Base-by-base conservation (phyloP, 1,140 invertebrate species). In the Hesperophylax magnus region DNA sequence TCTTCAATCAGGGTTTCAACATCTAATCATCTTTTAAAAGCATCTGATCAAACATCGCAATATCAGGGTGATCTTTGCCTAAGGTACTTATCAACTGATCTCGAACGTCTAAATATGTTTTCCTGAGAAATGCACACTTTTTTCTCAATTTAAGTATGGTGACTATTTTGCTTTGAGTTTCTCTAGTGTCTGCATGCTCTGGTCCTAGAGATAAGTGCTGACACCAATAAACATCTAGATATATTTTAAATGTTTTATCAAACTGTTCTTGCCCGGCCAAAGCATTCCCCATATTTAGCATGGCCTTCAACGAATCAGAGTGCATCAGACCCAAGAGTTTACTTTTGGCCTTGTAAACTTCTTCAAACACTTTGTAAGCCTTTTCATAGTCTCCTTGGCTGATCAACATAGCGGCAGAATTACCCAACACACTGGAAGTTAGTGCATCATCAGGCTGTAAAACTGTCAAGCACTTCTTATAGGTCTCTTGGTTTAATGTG, bases 241-340 rank as follows among this genome's bases (percentile, higher is more conserved):
- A 53, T 22, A 72, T 5, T 15, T 72, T 52, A 22, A 53, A 7
- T 1, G 69, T 22, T 53, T 72, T 3, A 5, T 72, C 69, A 20
- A 53, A 7, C n/a, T 54, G 53, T 0, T 72, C 31, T 24, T 15
- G 47, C 22, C 22, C 47, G 1, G 22, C 52, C 20, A 72, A 17
- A 8, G 52, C 69, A 5, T 11, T 27, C 20, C 8, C 69, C 69
- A 72, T 54, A 54, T 72, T 72, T 47, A 22, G 24, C 52, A 24
- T 2, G 22, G 69, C n/a, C 14, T 54, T 72, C 69, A 72, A 24
- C 7, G 69, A 54, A 17, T 72, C 18, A 11, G 69, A 72, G 47
- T 72, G 69, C 11, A 22, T 0, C 15, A 52, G 69, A 20, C 69
- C 69, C 2, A 24, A 54, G 6, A 24, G 9, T 15, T 14, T 24